A percentile compares a stretch with the other conserved stretches of the same genome.
Conservation (phyloP, 2,888 invertebrate species). For the Sacculina carcini region DNA sequence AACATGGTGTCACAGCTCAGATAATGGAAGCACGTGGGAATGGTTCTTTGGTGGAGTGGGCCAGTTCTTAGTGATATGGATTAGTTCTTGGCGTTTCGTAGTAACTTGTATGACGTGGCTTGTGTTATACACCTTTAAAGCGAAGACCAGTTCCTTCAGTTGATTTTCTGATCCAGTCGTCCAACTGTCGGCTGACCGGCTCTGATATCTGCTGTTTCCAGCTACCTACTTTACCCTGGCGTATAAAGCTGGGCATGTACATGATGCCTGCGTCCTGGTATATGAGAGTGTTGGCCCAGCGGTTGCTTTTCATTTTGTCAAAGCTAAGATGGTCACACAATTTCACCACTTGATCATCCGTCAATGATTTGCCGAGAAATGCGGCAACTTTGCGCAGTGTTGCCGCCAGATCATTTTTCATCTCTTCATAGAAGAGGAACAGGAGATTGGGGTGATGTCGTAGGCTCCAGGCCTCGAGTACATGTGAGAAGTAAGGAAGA, state of each 20-base stretch:
- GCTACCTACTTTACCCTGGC: background rate
- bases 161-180: background rate
- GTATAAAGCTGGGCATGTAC: background rate
- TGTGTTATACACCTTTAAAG: background rate
- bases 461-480: conserved; percentile 18
- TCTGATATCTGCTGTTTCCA: background rate
- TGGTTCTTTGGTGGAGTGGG: too few species aligned
- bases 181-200: background rate
- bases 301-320: conserved; percentile 11
- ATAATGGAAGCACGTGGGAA: too few species aligned
- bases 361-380: conserved; percentile 14
- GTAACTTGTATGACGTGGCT: too few species aligned
- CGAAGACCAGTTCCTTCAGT: background rate
- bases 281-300: conserved; percentile 6
- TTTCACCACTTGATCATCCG: conserved; percentile 4
- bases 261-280: background rate
- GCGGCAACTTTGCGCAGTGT: conserved; percentile 13
- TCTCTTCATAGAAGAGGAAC: conserved; percentile 21
- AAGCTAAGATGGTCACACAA: conserved; percentile 9
- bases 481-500: conserved; percentile 20
- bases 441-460: conserved; percentile 18
- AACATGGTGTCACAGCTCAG: too few species aligned
- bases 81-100: too few species aligned
- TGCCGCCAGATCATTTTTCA: conserved; percentile 16
- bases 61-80: too few species aligned